These are phyloP conservation scores for Cariama cristata DNA, from an alignment of 2,113 vertebrate genomes.

Conservation along the genomic window DNA sequence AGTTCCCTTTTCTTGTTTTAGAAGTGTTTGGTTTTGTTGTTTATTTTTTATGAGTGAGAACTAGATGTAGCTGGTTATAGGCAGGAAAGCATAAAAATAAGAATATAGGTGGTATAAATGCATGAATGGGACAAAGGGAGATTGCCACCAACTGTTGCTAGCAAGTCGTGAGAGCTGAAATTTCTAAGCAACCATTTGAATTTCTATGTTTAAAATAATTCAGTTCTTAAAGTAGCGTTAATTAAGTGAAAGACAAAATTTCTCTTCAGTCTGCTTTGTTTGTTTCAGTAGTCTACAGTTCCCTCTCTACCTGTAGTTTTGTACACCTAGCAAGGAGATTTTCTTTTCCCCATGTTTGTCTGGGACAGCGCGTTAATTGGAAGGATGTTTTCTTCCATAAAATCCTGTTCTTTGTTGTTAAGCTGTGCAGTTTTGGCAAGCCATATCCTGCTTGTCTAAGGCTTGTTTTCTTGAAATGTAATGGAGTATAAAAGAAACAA, in stretches of 20 bases:
- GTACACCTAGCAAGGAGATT: neutral
- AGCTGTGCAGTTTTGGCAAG: neutral
- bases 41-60: neutral
- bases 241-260: neutral
- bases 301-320: neutral
- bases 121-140: neutral
- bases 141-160: neutral
- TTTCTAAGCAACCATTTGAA: neutral
- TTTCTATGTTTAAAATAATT: neutral
- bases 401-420: constrained; percentile 6
- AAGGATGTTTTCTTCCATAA: neutral
- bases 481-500: neutral
- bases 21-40: neutral
- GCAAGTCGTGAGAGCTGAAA: neutral
- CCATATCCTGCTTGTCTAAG: neutral
- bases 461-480: neutral
- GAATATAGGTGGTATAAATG: neutral
- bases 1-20: neutral
- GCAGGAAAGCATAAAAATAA: neutral
- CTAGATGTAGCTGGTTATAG: neutral
- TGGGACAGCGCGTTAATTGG: neutral
- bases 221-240: neutral
- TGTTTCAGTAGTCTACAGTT: neutral
- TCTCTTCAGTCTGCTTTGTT: neutral
- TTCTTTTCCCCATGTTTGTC: neutral